Base-by-base conservation (phyloP, 2,113 vertebrate genomes). In the Holacanthus passer region DNA sequence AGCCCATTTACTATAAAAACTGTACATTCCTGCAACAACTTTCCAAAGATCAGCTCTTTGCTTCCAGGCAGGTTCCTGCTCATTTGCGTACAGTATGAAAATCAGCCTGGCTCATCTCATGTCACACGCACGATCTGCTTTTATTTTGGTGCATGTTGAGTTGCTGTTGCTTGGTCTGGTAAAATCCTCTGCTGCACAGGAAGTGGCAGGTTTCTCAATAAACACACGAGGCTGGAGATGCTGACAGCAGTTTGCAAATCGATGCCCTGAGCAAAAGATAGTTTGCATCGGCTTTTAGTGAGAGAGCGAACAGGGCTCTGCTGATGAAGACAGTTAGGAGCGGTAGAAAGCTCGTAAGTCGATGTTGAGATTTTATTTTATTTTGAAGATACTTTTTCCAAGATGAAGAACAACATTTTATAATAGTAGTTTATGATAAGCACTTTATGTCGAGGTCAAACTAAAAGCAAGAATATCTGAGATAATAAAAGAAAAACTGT, bases 21-120 rank as follows among this genome's bases (percentile, higher is more conserved):
- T 41, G 24, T 41, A 24, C 9, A 6, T 12, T 19, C 6, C 10
- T 5, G 12, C 11, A 45, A 56, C 52, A 17, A 1, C 32, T 17
- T 7, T n/a, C 32, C 65, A 29, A 4, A 62, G 24, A 14, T 5
- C 41, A 32, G 43, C 17, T 27, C 4, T n/a, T 41, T 27, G 53
- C 52, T 62, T 66, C n/a, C 72, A n/a, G 45, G 13, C 43, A 24
- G n/a, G 2, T 11, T 3, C 10, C 37, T 22, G 1, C 22, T 79
- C 41, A 84, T 88, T 85, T 88, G 79, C 64, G 7, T 85, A 11
- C 7, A 9, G 39, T 79, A 82, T 79, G 75, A 79, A 88, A 88
- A 88, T 82, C n/a, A 77, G 68, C 31, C 27, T 4, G 12, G 53
- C 24, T 60, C 4, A 35, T 47, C 64, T 65, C n/a, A n/a, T n/a